Conservation (phyloP, 2,113 vertebrate genomes). For the Elachura formosa region DNA sequence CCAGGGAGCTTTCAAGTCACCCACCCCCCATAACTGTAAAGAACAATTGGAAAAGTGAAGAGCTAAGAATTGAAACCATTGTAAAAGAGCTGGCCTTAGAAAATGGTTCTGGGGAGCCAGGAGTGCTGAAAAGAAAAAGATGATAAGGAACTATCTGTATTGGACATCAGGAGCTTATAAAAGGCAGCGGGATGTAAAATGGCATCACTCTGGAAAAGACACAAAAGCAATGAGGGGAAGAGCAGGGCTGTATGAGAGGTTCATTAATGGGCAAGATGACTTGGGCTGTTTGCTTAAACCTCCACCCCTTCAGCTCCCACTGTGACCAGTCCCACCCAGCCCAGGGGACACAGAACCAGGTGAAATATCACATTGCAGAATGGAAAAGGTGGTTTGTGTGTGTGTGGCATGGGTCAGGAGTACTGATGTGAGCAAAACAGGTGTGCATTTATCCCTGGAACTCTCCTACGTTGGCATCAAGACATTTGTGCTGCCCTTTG, state of each 20-base stretch:
- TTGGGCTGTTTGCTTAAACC: neutral
- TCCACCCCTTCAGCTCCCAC: neutral
- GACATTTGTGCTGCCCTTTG: neutral
- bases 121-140: slow-evolving; percentile 44
- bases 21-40: slow-evolving; percentile 29
- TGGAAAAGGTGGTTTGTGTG: neutral
- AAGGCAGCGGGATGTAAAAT: slow-evolving; percentile 37
- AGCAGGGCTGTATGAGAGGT: neutral
- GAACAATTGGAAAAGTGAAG: slow-evolving; percentile 49
- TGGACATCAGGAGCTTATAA: slow-evolving; percentile 55
- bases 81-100: slow-evolving; percentile 7
- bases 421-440: neutral
- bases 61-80: slow-evolving; percentile 41
- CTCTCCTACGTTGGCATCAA: neutral
- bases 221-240: slow-evolving; percentile 16
- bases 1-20: neutral
- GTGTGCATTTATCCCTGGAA: neutral
- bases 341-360: neutral
- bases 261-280: slow-evolving; percentile 7
- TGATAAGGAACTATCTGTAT: slow-evolving; percentile 32
- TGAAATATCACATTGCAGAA: neutral
- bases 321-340: neutral
- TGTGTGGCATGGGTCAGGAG: neutral
- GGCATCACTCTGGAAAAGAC: slow-evolving; percentile 40
- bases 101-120: slow-evolving; percentile 42